Evolutionary conservation across 1,140 invertebrate species (phyloP).

Genomic region (Metaphire vulgaris): DNA sequence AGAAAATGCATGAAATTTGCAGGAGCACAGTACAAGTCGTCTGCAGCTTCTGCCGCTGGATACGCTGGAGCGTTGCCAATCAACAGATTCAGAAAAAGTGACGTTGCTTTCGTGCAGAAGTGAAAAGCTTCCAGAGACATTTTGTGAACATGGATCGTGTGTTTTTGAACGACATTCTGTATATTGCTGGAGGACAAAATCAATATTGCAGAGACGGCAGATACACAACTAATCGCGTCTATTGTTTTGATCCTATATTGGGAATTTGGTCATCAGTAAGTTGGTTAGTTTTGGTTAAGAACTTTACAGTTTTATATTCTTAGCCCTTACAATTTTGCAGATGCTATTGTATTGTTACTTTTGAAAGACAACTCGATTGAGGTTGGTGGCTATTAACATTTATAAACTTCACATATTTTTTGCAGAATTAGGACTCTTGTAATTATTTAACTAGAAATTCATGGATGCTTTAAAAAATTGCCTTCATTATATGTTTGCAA

Average conservation of each 20-base stretch:
- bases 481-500: too few relatives aligned
- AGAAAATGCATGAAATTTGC: not conserved
- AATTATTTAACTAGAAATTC: too few relatives aligned
- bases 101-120: not conserved
- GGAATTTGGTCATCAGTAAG: constrained; percentile 15
- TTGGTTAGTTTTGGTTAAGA: too few relatives aligned
- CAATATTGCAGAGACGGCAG: constrained; percentile 6
- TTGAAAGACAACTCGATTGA: too few relatives aligned
- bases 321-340: too few relatives aligned
- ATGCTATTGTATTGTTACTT: too few relatives aligned
- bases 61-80: not conserved
- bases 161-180: constrained; percentile 3
- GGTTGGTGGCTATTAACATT: too few relatives aligned
- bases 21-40: constrained; percentile 20
- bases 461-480: too few relatives aligned
- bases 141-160: constrained; percentile 19
- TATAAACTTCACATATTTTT: too few relatives aligned
- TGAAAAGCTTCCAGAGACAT: constrained; percentile 9
- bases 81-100: not conserved
- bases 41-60: constrained; percentile 5
- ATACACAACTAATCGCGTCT: constrained; percentile 11
- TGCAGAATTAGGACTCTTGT: too few relatives aligned
- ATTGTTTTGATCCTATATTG: not conserved
- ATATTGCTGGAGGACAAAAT: constrained; percentile 15
- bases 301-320: too few relatives aligned